A percentile compares a stretch with the other conserved stretches of the same genome.
These are phyloP conservation scores for Condylura cristata DNA, from an alignment of 2,113 vertebrate genomes.

Conservation along the genomic window DNA sequence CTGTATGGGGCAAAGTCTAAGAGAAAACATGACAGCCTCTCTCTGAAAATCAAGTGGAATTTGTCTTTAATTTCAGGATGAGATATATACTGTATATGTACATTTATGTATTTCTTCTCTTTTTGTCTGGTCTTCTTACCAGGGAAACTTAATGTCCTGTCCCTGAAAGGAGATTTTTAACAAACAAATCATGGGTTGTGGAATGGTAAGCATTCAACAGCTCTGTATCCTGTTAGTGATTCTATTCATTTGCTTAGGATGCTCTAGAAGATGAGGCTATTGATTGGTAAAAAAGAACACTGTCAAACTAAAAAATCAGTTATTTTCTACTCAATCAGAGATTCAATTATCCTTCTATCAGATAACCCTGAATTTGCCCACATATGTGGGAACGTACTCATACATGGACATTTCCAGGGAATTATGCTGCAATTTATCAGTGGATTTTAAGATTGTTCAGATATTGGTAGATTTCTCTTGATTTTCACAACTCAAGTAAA, in stretches of 20 bases:
- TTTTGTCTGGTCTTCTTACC: not conserved
- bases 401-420: not conserved
- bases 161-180: not conserved
- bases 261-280: not conserved
- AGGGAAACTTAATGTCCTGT: not conserved
- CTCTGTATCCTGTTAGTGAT: not conserved
- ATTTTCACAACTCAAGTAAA: not conserved
- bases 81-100: not conserved
- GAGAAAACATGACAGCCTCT: not conserved
- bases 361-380: not conserved
- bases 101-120: not conserved
- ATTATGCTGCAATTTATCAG: not conserved
- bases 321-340: not conserved
- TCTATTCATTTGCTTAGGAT: not conserved
- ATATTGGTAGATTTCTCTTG: not conserved
- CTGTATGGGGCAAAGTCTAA: not conserved
- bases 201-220: not conserved
- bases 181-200: not conserved
- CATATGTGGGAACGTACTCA: not conserved
- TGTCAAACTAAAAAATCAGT: not conserved
- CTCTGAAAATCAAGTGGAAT: slow-evolving; percentile 12
- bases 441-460: not conserved
- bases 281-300: not conserved
- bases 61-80: not conserved
- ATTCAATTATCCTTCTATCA: not conserved